These are phyloP conservation scores for Sebastolobus alascanus DNA, from an alignment of 2,797 vertebrate genomes.

Conservation along the genomic window DNA sequence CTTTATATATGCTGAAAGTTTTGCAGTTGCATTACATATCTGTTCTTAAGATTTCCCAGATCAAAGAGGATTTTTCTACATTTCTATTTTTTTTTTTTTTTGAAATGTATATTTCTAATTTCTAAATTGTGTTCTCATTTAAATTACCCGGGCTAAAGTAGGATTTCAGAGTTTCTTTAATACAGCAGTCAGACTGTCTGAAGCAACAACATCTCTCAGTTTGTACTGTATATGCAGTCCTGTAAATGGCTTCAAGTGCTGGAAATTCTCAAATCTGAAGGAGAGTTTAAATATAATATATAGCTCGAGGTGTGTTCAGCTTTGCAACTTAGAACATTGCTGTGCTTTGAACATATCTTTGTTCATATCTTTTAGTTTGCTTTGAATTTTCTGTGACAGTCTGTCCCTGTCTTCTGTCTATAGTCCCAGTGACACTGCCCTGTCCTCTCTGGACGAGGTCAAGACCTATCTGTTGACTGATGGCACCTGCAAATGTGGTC, in stretches of 20 bases:
- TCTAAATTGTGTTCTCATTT: neutral
- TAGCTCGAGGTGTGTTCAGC: neutral
- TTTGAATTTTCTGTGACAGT: neutral
- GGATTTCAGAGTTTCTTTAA: neutral
- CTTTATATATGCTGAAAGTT: neutral
- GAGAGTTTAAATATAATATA: neutral
- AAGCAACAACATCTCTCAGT: neutral
- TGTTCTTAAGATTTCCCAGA: neutral
- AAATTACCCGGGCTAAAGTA: neutral
- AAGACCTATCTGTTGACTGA: slow-evolving; percentile 97
- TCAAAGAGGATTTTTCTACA: neutral
- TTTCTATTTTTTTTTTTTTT: neutral
- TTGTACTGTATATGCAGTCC: neutral
- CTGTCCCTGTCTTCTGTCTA: slow-evolving; percentile 10
- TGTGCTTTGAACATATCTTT: neutral
- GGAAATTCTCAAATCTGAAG: neutral
- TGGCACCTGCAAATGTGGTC: slow-evolving; percentile 99
- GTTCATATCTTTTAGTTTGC: neutral
- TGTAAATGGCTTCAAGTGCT: neutral
- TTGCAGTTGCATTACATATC: neutral
- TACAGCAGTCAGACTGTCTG: neutral
- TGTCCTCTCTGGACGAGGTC: slow-evolving; percentile 97
- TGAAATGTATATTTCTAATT: neutral
- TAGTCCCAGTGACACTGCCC: slow-evolving; percentile 95
- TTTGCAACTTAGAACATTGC: neutral